Percentiles rank a stretch among this genome's conserved stretches.
Evolutionary conservation across 2,113 vertebrate species (phyloP).

Genomic region (Pedetes capensis): DNA sequence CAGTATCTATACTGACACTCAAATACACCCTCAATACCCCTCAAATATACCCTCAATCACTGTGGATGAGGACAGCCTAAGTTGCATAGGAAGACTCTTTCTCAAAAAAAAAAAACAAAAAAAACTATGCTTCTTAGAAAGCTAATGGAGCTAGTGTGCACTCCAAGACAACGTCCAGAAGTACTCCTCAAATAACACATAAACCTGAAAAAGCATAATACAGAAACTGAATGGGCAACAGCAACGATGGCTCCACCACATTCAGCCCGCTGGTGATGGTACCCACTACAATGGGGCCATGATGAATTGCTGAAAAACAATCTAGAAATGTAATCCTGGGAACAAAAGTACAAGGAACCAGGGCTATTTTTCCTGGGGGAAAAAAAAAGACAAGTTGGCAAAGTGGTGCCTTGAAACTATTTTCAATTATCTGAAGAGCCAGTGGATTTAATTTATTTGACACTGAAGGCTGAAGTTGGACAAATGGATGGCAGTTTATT

Average conservation of each 20-base stretch:
- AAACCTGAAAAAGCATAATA: neutral
- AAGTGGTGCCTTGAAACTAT: conserved; percentile 44
- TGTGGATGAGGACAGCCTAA: too few relatives aligned
- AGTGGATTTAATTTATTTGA: conserved; percentile 27
- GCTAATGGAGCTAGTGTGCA: neutral
- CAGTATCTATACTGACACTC: neutral
- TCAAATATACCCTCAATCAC: too few relatives aligned
- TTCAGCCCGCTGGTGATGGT: neutral
- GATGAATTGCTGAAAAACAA: neutral
- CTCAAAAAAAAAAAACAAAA: too few relatives aligned
- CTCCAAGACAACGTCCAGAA: neutral
- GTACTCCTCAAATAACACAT: neutral
- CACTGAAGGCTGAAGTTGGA: conserved; percentile 27
- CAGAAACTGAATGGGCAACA: neutral
- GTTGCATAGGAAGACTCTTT: too few relatives aligned
- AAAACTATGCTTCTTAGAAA: neutral
- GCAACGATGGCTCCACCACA: neutral
- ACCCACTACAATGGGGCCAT: neutral
- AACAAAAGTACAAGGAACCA: neutral
- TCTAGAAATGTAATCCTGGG: neutral
- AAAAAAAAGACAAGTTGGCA: neutral
- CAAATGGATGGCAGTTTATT: conserved; percentile 37
- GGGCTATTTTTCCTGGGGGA: neutral
- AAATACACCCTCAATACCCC: neutral
- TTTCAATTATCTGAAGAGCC: conserved; percentile 51